Base-by-base conservation (phyloP, 2,888 invertebrate species). In the Suillia variegata region DNA sequence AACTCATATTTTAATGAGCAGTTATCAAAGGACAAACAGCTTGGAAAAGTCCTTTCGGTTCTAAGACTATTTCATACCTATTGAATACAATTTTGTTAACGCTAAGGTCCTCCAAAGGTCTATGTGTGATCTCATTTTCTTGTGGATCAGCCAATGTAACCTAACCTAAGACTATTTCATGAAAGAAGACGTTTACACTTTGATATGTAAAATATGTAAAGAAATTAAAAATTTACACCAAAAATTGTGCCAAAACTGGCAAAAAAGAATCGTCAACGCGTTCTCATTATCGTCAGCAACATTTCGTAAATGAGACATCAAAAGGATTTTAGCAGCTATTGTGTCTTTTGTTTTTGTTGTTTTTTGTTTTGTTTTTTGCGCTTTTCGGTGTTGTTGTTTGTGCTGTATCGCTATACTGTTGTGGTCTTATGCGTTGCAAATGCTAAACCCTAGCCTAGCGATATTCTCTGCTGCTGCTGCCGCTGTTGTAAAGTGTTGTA, bases 231-330 rank as follows among this genome's bases (percentile, higher is more conserved):
- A 5, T 8, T 20, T 20, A 4, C 48, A 20, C 12, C 33, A 20
- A 33, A 18, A 47, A 33, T 12, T 49, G 34, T 20, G 53, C 17
- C 48, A 58, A 20, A 56, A 55, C 59, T 53, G 49, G 53, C 58
- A 58, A 58, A n/a, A n/a, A n/a, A 26, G 5, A 5, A 57, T 62
- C 55, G 53, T 59, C 33, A 33, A 52, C 49, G 33, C 55, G 51
- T 61, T 50, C 20, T 42, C 54, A 38, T 42, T 38, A 55, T 17
- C 22, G 34, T n/a, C 21, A 48, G 5, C 18, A 45, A 51, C 42
- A 42, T 58, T 38, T 38, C n/a, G 38, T 38, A 38, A 38, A 38
- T 65, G 60, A 59, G 59, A 65, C 64, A 64, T 63, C 48, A 59
- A 59, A 59, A 54, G 59, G 51, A 51, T 59, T 51, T 63, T 13